Evolutionary conservation across 2,888 invertebrate genomes (phyloP).

Genomic region (Parnassius mnemosyne): DNA sequence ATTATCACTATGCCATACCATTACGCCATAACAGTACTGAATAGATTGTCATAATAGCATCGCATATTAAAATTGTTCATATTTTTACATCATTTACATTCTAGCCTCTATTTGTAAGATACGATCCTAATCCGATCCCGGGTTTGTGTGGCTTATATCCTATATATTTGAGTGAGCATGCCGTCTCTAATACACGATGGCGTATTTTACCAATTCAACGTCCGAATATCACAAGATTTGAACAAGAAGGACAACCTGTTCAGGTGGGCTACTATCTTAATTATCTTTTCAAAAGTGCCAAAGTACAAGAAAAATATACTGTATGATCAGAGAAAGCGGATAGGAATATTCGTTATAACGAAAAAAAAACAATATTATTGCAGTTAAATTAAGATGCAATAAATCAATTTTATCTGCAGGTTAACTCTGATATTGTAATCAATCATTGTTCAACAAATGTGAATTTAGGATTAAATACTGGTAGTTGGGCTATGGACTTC

Average conservation of each 20-base stretch:
- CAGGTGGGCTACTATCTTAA: constrained; percentile 40
- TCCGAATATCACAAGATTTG: constrained; percentile 63
- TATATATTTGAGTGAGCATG: constrained; percentile 66
- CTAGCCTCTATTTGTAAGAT: constrained; percentile 69
- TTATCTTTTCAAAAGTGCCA: no score
- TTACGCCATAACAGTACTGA: no score
- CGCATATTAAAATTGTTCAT: background rate
- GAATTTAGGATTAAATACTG: constrained; percentile 61
- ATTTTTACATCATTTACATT: constrained; percentile 34
- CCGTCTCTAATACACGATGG: constrained; percentile 70
- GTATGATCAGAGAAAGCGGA: no score
- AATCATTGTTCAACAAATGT: constrained; percentile 72
- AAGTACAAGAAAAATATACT: no score
- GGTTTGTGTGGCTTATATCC: constrained; percentile 62
- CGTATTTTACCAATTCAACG: constrained; percentile 60
- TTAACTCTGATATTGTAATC: constrained; percentile 64
- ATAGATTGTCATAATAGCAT: no score
- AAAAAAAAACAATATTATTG: no score
- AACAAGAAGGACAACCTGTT: constrained; percentile 58
- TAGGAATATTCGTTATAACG: accelerated
- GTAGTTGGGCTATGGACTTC: constrained; percentile 61
- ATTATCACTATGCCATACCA: no score
- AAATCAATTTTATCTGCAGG: constrained; percentile 47
- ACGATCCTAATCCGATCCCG: constrained; percentile 68
- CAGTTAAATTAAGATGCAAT: no score